Conservation (phyloP, 2,888 invertebrate species). For the Amphipyra tragopoginis region DNA sequence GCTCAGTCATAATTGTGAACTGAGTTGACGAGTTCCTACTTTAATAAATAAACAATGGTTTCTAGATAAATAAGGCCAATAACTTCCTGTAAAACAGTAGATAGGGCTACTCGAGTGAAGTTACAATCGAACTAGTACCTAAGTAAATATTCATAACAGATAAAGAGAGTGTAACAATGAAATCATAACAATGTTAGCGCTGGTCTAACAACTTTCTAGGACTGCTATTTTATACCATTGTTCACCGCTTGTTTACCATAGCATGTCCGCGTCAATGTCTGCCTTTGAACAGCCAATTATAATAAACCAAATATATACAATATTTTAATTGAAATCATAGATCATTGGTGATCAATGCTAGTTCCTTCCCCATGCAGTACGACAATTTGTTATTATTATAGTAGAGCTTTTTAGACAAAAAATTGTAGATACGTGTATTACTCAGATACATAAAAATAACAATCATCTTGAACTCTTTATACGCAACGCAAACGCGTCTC, state of each 20-base stretch:
- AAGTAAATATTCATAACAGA: conserved; percentile 44
- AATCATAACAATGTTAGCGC: conserved; percentile 43
- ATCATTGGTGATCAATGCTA: not conserved
- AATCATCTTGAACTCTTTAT: conserved; percentile 2
- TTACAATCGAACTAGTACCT: conserved; percentile 12
- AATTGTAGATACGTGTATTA: not conserved
- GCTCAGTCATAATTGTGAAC: not conserved
- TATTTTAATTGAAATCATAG: not conserved
- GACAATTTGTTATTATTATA: too few relatives aligned
- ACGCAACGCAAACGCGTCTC: not conserved
- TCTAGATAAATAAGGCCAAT: not conserved
- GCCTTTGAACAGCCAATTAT: not conserved
- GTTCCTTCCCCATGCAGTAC: too few relatives aligned
- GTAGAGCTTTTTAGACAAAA: not conserved
- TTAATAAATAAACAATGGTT: not conserved
- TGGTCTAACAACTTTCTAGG: conserved; percentile 48
- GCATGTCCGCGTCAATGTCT: conserved; percentile 4
- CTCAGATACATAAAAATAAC: conserved; percentile 8
- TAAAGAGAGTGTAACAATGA: conserved; percentile 46
- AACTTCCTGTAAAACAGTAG: conserved; percentile 10
- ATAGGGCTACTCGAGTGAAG: conserved; percentile 13
- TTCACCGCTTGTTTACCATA: conserved; percentile 45
- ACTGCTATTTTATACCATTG: conserved; percentile 46
- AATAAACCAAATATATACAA: conserved; percentile 1
- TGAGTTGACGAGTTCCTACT: not conserved